phyloP scores from a whole-genome alignment of 2,113 vertebrate species.

The Otocyon megalotis region DNA sequence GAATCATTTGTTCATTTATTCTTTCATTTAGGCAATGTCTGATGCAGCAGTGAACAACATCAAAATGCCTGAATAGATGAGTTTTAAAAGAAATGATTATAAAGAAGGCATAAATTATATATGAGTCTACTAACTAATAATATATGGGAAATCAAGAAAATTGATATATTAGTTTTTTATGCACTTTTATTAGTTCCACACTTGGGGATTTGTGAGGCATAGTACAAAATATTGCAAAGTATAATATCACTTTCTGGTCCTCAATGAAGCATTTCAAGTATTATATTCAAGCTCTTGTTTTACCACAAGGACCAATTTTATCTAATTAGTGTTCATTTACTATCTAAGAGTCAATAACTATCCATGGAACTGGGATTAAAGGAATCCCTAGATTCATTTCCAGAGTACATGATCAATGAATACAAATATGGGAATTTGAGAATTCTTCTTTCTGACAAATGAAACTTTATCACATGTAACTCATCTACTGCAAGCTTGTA shows the following conservation, averaged over 20 bases:
- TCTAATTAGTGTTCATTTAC: conserved; percentile 82
- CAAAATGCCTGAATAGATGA: conserved; percentile 19
- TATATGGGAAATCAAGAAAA: background rate
- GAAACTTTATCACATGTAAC: conserved; percentile 62
- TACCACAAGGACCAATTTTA: conserved; percentile 66
- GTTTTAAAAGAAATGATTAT: background rate
- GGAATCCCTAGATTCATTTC: conserved; percentile 67
- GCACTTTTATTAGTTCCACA: conserved; percentile 26
- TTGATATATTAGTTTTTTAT: background rate
- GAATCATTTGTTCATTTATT: background rate
- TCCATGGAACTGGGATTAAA: conserved; percentile 70
- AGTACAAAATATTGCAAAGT: background rate
- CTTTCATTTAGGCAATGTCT: background rate
- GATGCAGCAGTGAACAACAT: background rate
- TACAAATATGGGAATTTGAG: conserved; percentile 63
- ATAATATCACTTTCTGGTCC: conserved; percentile 55
- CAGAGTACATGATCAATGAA: conserved; percentile 72
- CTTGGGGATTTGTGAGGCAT: conserved; percentile 46
- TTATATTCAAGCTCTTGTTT: conserved; percentile 53
- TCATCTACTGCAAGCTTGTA: conserved; percentile 31
- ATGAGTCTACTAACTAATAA: background rate
- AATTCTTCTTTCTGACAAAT: conserved; percentile 38
- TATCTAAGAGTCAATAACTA: conserved; percentile 70
- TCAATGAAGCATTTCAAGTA: conserved; percentile 28
- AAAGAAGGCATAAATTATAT: background rate